Evolutionary conservation across 35 echinoderm and acorn worm species (phyloP).

Genomic region (Nesometra sesokonis): DNA sequence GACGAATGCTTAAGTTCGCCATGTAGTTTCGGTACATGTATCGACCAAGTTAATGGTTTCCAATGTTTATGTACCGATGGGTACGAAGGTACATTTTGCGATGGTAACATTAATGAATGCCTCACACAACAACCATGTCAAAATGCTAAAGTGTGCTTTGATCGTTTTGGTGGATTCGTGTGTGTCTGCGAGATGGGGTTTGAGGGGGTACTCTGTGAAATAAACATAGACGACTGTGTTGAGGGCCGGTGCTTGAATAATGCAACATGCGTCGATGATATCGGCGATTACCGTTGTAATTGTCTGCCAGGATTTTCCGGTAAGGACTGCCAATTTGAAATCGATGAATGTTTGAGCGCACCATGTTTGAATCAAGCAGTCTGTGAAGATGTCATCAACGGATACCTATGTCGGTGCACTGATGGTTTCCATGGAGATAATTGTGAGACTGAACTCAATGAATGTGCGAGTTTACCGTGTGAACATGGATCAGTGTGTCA

Average conservation of each 20-base stretch:
- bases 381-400: neutral
- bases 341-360: neutral
- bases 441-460: constrained; percentile 14
- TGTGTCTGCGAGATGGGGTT: neutral
- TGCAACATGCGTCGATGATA: neutral
- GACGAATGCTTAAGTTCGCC: neutral
- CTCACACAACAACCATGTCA: neutral
- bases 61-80: neutral
- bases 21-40: neutral
- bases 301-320: no score
- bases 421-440: neutral
- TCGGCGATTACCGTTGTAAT: neutral
- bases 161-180: neutral
- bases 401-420: neutral
- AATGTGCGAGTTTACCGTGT: neutral
- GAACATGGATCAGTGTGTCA: neutral
- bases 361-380: neutral
- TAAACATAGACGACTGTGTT: neutral
- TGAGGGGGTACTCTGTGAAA: neutral
- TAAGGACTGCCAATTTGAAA: neutral
- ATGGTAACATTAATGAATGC: constrained; percentile 13
- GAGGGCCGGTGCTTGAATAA: neutral
- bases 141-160: neutral
- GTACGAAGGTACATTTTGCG: neutral
- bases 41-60: neutral